These are phyloP conservation scores for Artibeus jamaicensis DNA, from an alignment of 2,797 vertebrate genomes.

Conservation along the genomic window DNA sequence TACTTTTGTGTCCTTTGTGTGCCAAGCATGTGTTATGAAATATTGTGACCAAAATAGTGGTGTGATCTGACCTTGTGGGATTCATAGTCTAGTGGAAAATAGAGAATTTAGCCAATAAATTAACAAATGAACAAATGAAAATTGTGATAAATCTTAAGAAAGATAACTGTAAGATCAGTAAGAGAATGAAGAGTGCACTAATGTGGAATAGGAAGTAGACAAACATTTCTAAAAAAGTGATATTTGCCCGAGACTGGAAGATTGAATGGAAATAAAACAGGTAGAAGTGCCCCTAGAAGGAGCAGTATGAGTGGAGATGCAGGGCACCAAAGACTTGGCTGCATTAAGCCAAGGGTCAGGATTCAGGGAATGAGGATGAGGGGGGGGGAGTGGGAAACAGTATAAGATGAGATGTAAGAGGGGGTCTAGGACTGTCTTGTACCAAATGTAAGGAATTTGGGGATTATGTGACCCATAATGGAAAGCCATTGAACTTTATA, in stretches of 20 bases:
- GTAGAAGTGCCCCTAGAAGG: background rate
- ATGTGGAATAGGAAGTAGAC: background rate
- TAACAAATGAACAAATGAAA: background rate
- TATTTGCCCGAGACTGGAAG: background rate
- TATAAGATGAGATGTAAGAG: background rate
- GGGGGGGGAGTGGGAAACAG: too few species aligned
- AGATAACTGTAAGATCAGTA: background rate
- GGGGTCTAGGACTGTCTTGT: background rate
- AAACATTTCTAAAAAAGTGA: background rate
- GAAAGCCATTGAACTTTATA: background rate
- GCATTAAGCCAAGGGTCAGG: background rate
- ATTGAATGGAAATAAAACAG: background rate
- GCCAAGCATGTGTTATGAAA: background rate
- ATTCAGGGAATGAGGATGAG: background rate
- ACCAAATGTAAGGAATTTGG: background rate
- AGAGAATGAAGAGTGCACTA: too few species aligned
- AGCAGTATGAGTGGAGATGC: background rate
- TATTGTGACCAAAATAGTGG: background rate
- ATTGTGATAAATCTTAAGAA: background rate
- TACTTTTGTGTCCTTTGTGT: background rate
- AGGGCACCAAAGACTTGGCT: background rate
- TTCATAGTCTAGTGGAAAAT: background rate
- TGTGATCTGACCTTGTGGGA: background rate
- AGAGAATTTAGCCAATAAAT: slow-evolving; percentile 31
- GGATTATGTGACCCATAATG: background rate